Evolutionary conservation across 2,888 invertebrate genomes (phyloP), one percentile per base, ranked within the genome.

Genomic region (Aproaerema taeniolella): DNA sequence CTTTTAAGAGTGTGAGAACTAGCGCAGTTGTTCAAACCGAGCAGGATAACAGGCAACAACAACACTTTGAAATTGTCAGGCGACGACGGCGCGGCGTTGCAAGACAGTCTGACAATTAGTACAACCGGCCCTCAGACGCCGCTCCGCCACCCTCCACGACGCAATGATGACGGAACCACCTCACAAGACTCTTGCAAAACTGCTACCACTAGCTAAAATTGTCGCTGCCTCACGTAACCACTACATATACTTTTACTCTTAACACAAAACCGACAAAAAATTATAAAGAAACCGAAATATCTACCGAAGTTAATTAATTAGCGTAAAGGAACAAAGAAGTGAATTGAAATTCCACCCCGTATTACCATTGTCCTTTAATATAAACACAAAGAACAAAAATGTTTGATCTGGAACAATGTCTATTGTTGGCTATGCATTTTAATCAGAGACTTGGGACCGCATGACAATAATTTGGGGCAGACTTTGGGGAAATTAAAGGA

Each of bases 371-470:
- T 67, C 68, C 61, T 62, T 66, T 67, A 59, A 66, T 61, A 64
- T 63, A 68, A 73, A 73, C 57, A 69, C 67, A 70, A 71, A 68
- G 70, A 66, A 69, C 66, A 69, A 64, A 65, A 69, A 66, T 67
- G 65, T 75, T 73, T 76, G 73, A 75, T 75, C 70, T 61, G 65
- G 58, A 61, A 67, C 66, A 68, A 61, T 61, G 67, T 64, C 66
- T 66, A 65, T 68, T 73, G 72, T 76, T 59, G 31, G 58, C 61
- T 60, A 66, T 68, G 67, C 70, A 71, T 74, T 72, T 74, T 77
- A 76, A 77, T 73, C 71, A 71, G 63, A 46, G 57, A 58, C 62
- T 59, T 49, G 38, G 50, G 55, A 53, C 59, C 47, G 49, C 48
- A 54, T 48, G 46, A 53, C 51, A 50, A 49, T 50, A 52, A 56